Percentiles rank a stretch among this genome's conserved stretches.
phyloP scores from a whole-genome alignment of 2,797 vertebrate genomes.

The Valencia hispanica region DNA sequence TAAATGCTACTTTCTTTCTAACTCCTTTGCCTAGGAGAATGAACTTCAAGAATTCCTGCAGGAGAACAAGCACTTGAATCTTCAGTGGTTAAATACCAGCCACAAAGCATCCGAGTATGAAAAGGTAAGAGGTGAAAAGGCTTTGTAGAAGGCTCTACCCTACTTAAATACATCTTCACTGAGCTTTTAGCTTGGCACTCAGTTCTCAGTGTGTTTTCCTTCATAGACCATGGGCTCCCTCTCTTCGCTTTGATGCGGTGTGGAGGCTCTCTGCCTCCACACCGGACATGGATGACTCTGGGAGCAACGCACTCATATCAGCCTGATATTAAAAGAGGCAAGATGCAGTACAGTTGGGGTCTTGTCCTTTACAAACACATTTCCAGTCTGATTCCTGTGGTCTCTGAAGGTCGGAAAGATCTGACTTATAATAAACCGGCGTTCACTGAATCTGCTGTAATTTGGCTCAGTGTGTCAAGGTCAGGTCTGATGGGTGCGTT shows the following conservation, averaged over 20 bases:
- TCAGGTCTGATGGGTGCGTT: constrained; percentile 40
- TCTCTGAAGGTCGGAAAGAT: constrained; percentile 35
- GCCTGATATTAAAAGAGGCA: constrained; percentile 57
- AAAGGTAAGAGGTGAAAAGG: constrained; percentile 82
- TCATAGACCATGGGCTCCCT: constrained; percentile 18
- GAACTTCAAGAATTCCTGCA: constrained; percentile 86
- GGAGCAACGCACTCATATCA: constrained; percentile 9
- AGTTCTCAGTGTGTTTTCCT: constrained; percentile 18
- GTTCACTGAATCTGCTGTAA: constrained; percentile 38
- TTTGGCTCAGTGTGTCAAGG: constrained; percentile 38
- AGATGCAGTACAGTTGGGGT: constrained; percentile 55
- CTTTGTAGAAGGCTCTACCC: not conserved
- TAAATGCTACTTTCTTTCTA: constrained; percentile 49
- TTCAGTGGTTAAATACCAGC: constrained; percentile 78
- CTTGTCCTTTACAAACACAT: constrained; percentile 54
- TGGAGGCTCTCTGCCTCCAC: constrained; percentile 21
- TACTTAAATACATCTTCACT: not conserved
- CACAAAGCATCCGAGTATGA: constrained; percentile 78
- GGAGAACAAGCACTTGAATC: constrained; percentile 82
- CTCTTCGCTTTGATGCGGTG: constrained; percentile 17
- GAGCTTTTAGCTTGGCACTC: constrained; percentile 9
- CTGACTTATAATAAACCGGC: constrained; percentile 45
- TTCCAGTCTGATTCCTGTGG: constrained; percentile 53
- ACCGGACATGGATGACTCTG: constrained; percentile 38
- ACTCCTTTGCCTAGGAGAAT: constrained; percentile 81